Evolutionary conservation across 1,140 invertebrate species (phyloP).

Genomic region (Trichomalopsis sarcophagae): DNA sequence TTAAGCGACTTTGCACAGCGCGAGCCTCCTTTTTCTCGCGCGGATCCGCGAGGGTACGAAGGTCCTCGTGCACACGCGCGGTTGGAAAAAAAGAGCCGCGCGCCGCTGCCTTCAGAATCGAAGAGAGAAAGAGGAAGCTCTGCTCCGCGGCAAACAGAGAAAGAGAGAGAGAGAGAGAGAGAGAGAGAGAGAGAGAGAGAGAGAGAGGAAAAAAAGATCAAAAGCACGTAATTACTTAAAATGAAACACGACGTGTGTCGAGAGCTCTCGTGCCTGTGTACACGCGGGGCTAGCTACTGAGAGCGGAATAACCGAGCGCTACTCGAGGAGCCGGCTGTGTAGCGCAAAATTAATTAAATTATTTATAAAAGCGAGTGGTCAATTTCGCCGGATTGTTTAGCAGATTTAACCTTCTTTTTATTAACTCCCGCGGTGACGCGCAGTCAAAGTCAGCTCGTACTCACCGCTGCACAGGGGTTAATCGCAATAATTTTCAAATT

Average conservation of each 20-base stretch:
- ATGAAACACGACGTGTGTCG: slow-evolving; percentile 1
- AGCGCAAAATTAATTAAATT: slow-evolving; percentile 42
- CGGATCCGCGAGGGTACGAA: slow-evolving; percentile 22
- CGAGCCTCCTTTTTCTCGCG: neutral
- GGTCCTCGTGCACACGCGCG: slow-evolving; percentile 8
- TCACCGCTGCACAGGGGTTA: no score
- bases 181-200: neutral
- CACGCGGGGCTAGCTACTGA: neutral
- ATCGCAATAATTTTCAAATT: neutral
- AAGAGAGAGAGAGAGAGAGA: neutral
- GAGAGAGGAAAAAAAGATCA: slow-evolving; percentile 27
- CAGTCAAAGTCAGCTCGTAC: neutral
- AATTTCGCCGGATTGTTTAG: slow-evolving; percentile 29
- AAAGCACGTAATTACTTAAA: slow-evolving; percentile 47
- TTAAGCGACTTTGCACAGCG: slow-evolving; percentile 5
- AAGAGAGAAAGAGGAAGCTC: slow-evolving; percentile 4
- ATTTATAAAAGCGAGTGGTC: slow-evolving; percentile 34
- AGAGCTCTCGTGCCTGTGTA: neutral
- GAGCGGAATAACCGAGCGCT: neutral
- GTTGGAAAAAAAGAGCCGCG: neutral
- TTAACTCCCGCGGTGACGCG: no score
- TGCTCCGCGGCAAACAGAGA: no score
- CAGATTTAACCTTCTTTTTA: neutral
- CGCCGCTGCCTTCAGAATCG: neutral
- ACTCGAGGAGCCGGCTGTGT: neutral